Base-by-base conservation (phyloP, 1,140 invertebrate genomes). In the Asobara japonica region DNA sequence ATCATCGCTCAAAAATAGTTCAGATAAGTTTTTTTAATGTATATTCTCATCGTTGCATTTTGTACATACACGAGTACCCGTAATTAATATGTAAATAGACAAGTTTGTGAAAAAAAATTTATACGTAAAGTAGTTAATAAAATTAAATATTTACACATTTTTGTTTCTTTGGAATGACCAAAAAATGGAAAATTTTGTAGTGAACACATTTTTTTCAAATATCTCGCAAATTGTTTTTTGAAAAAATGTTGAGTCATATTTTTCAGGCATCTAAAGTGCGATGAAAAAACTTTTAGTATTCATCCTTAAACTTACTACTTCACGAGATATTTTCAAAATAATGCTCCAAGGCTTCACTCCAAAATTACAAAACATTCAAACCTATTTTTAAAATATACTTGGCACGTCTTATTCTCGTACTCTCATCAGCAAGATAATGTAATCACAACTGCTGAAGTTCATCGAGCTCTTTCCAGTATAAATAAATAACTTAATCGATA, bases 401-500 rank as follows among this genome's bases (percentile, higher is more conserved):
- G 51, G 33, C 64, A 65, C 64, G 11, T 38, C 3, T 36, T 31
- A 8, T 30, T 56, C 25, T 18, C 51, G 18, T 11, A 56, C 11
- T 56, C 25, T 56, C 22, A 27, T 56, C 16, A 16, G 20, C 13
- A 36, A 41, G 6, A 38, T 36, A 36, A 20, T 38, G 30, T 41
- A 36, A 33, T 20, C 16, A 65, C 16, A 33, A 38, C 30, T 65
- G 30, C 18, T 20, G 33, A 65, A 36, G 18, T 36, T 41, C 33
- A 65, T 36, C 20, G 64, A 56, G 6, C 16, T 10, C 16, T 13
- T 41, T 3, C 0, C 33, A 65, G 7, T 13, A 65, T 10, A 65
- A 65, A 65, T 65, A 65, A 65, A 65, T 65, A 65, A 65, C 5
- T 65, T 65, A 65, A 36, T 41, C 16, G 33, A 31, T 65, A 65